Base-by-base conservation (phyloP, 2,797 vertebrate species). In the Karalla daura region DNA sequence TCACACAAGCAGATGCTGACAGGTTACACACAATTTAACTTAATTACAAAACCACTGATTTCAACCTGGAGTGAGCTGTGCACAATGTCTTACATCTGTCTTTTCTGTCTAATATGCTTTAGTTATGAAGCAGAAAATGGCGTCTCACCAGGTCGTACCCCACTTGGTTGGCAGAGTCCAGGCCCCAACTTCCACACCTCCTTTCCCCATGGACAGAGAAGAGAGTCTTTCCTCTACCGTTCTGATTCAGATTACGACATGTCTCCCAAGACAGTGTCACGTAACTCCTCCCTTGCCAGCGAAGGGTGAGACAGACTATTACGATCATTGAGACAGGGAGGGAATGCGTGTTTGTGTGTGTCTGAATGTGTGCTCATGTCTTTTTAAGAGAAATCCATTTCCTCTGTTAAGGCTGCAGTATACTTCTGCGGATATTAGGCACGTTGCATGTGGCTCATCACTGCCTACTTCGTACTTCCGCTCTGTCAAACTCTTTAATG, bases 201-300 rank as follows among this genome's bases (percentile, higher is more conserved):
- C 66, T 91, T 88, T 20, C 90, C 92, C 65, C 88, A 92, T 59
- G 92, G 94, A 78, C 95, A 95, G 90, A 94, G 95, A 21, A 88
- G 95, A 5, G 95, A 97, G 77, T 96, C 95, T 44, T 97, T 97
- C 89, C 94, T 96, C 23, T 96, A 96, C 86, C 94, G 95, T 25
- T 96, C 95, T 0, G 96, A 96, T 92, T 96, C 95, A 0, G 95
- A 96, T 90, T 96, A 93, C 5, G 95, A 96, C 89, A 94, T 95
- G 92, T 96, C 95, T 0, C 96, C 95, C 70, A 95, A 95, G 81
- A 94, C 94, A 0, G 90, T 95, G 74, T 96, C 95, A 1, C 93
- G 92, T 0, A 92, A 91, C 81, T 92, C 92, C 20, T 92, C 91
- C 55, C 76, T 92, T 13, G 85, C 87, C 69, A 92, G 91, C 9